phyloP scores from a whole-genome alignment of 2,797 vertebrate species.

The Notolabrus celidotus region DNA sequence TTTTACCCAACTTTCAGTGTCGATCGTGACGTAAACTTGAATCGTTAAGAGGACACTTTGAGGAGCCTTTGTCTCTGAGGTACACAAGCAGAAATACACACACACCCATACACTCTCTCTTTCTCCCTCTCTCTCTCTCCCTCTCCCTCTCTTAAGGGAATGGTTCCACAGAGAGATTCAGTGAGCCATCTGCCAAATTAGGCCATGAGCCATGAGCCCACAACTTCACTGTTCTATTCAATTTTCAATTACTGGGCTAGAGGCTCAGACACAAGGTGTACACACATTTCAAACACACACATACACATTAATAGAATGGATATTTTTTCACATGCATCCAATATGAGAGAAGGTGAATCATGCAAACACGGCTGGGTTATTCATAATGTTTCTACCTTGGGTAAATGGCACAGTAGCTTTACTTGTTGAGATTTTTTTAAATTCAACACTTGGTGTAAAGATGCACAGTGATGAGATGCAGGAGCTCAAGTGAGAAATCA shows the following conservation, averaged over 20 bases:
- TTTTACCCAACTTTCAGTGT: constrained; percentile 43
- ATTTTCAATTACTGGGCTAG: constrained; percentile 79
- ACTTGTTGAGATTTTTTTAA: constrained; percentile 7
- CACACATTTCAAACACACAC: constrained; percentile 41
- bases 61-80: constrained; percentile 66
- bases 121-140: constrained; percentile 27
- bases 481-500: constrained; percentile 40
- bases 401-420: constrained; percentile 40
- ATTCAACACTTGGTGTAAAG: constrained; percentile 26
- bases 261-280: constrained; percentile 65
- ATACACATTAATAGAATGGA: constrained; percentile 42
- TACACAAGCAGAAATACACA: constrained; percentile 58
- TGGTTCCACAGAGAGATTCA: constrained; percentile 76
- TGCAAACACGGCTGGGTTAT: constrained; percentile 44
- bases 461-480: constrained; percentile 5
- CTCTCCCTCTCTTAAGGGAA: constrained; percentile 69
- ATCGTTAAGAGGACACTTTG: constrained; percentile 71
- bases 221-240: constrained; percentile 82
- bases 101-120: constrained; percentile 28
- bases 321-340: constrained; percentile 47
- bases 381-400: constrained; percentile 57
- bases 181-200: constrained; percentile 87
- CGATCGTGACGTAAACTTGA: constrained; percentile 66
- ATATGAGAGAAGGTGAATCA: constrained; percentile 60
- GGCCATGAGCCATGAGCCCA: constrained; percentile 80